Conservation (phyloP, 2,797 vertebrate genomes). For the Pelochelys cantorii region DNA sequence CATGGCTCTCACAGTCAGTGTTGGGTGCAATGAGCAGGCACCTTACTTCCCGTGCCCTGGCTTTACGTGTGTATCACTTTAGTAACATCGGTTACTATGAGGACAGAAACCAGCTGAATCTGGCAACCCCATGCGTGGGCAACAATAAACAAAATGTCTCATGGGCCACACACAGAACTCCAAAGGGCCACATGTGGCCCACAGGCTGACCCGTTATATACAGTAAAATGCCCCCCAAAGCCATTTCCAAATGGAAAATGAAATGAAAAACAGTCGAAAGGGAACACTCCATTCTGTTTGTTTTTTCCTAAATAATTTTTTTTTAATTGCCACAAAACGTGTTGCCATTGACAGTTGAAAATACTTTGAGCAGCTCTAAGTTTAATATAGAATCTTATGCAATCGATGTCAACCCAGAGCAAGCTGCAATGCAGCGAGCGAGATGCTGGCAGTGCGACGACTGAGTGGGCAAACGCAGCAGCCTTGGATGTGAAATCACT, state of each 20-base stretch:
- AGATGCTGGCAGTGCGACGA: not conserved
- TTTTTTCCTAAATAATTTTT: not conserved
- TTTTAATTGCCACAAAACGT: not conserved
- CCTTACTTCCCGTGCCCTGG: too few relatives aligned
- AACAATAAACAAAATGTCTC: too few relatives aligned
- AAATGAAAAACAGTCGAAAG: not conserved
- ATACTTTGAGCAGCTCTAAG: not conserved
- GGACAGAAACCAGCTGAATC: too few relatives aligned
- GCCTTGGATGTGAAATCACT: slow-evolving; percentile 19
- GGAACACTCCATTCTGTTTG: not conserved
- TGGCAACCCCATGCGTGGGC: too few relatives aligned
- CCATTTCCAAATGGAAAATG: not conserved
- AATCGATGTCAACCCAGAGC: not conserved
- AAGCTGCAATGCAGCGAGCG: not conserved
- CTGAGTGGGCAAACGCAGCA: not conserved
- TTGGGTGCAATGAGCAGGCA: too few relatives aligned
- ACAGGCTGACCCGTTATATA: not conserved
- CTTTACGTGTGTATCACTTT: too few relatives aligned
- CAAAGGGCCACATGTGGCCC: too few relatives aligned
- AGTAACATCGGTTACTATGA: too few relatives aligned
- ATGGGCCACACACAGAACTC: too few relatives aligned
- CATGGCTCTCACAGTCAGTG: too few relatives aligned
- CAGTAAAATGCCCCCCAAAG: not conserved
- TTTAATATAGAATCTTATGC: not conserved
- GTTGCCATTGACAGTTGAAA: not conserved